These are phyloP conservation scores for Hydropsyche betteni DNA, from an alignment of 2,888 invertebrate species.

Conservation along the genomic window DNA sequence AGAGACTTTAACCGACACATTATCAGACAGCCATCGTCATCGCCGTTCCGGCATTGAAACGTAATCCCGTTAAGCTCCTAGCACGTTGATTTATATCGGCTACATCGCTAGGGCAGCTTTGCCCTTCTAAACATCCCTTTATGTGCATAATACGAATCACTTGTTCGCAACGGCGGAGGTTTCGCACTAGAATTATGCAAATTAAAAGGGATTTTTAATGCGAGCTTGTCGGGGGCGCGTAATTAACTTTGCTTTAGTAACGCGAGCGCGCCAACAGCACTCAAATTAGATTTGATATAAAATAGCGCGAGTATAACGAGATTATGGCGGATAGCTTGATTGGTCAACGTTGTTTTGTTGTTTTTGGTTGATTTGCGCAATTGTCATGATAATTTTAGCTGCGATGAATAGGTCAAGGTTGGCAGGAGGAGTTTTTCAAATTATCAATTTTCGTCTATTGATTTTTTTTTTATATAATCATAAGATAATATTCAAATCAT, in stretches of 20 bases:
- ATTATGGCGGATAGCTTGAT: constrained; percentile 35
- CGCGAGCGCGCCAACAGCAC: constrained; percentile 24
- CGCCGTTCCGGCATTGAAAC: constrained; percentile 18
- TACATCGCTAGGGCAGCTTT: background rate
- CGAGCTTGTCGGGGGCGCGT: constrained; percentile 22
- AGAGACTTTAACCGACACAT: background rate
- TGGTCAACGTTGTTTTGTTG: constrained; percentile 2
- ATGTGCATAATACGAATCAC: constrained; percentile 18
- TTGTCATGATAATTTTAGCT: no score
- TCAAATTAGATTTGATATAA: constrained; percentile 37
- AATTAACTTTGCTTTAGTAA: constrained; percentile 34
- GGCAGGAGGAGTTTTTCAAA: no score
- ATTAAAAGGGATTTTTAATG: constrained; percentile 41
- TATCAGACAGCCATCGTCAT: constrained; percentile 11
- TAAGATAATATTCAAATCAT: no score
- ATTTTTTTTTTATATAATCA: no score
- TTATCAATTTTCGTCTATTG: no score
- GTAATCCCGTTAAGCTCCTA: constrained; percentile 33
- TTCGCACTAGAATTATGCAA: constrained; percentile 27
- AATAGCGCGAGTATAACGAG: constrained; percentile 36
- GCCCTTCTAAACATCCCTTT: background rate
- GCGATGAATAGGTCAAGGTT: no score
- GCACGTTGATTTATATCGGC: constrained; percentile 23
- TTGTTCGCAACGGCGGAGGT: constrained; percentile 1
- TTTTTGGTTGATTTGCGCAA: background rate